Evolutionary conservation across 2,113 vertebrate genomes (phyloP), one percentile per base, ranked within the genome.

Genomic region (Ochotona princeps): DNA sequence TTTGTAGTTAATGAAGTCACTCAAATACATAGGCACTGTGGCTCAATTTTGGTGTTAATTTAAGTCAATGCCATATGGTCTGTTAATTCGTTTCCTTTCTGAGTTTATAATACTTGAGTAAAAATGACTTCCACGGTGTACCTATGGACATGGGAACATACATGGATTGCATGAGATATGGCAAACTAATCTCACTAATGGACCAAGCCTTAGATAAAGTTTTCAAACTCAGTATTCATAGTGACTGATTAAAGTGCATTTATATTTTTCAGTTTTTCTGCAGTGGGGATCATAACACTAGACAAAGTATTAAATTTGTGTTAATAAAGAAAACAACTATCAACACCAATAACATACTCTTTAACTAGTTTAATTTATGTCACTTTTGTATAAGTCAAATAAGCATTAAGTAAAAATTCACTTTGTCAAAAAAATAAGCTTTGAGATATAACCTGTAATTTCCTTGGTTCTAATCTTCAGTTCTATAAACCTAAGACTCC

Each of bases 391-490:
- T 63, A 72, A 91, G 17, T 8, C 74, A 92, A 44, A 80, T 63
- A 81, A 70, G 8, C 32, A 87, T 86, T 63, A 83, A 65, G 8
- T 60, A 44, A 60, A 91, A 93, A 44, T 70, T 57, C 28, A 44
- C 47, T 85, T 94, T 89, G 70, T n/a, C 38, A 86, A 96, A 94
- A 44, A 74, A 0, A 7, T 66, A 60, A 20, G 38, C n/a, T 96
- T 95, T 73, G 91, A 87, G 94, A 75, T 49, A 79, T 38, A 95
- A 76, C 32, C 20, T 82, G 21, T 25, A 78, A 90, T 80, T 78
- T 93, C 15, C n/a, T 94, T 8, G 70, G 63, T 91, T 92, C 76
- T 90, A 92, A 85, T 92, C 81, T 89, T 90, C 76, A 66, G 0
- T 61, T 92, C 85, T 54, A 63, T 67, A 92, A 79, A 95, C 66